phyloP scores from a whole-genome alignment of 2,113 vertebrate genomes.

The Thamnophis sirtalis region DNA sequence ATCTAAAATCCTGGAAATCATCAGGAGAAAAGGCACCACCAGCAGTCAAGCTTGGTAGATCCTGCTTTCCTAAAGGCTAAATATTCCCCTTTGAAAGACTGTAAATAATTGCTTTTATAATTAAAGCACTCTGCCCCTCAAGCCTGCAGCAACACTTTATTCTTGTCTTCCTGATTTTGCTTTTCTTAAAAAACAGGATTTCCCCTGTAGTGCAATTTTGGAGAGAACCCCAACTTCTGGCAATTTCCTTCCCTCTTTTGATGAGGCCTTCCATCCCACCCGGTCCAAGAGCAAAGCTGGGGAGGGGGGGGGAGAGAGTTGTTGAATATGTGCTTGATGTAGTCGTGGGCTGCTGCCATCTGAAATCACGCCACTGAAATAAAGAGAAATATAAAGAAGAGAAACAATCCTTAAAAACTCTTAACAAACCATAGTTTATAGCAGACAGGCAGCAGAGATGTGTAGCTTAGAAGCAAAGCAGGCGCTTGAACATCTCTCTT shows the following conservation, averaged over 20 bases:
- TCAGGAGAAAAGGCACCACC: not conserved
- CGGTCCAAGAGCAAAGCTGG: constrained; percentile 32
- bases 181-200: constrained; percentile 5
- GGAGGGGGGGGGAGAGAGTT: constrained; percentile 29
- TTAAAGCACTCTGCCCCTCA: not conserved
- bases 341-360: constrained; percentile 67
- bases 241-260: not conserved
- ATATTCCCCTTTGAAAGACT: not conserved
- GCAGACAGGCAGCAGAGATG: constrained; percentile 29
- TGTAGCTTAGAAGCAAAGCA: not conserved
- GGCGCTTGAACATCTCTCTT: not conserved
- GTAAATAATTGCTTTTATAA: not conserved
- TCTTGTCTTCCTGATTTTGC: constrained; percentile 22
- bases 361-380: constrained; percentile 75
- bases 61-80: not conserved
- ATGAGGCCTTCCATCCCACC: constrained; percentile 3
- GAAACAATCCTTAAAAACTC: constrained; percentile 38
- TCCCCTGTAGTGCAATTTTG: constrained; percentile 45
- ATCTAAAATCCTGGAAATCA: not conserved
- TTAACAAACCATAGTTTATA: constrained; percentile 34
- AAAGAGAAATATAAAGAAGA: constrained; percentile 63
- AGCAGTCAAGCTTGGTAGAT: not conserved
- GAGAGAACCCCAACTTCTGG: constrained; percentile 12
- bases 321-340: constrained; percentile 56
- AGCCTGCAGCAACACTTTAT: not conserved